A percentile compares a stretch with the other conserved stretches of the same genome.
Conservation (phyloP, 2,113 vertebrate species). For the Chiloscyllium plagiosum region DNA sequence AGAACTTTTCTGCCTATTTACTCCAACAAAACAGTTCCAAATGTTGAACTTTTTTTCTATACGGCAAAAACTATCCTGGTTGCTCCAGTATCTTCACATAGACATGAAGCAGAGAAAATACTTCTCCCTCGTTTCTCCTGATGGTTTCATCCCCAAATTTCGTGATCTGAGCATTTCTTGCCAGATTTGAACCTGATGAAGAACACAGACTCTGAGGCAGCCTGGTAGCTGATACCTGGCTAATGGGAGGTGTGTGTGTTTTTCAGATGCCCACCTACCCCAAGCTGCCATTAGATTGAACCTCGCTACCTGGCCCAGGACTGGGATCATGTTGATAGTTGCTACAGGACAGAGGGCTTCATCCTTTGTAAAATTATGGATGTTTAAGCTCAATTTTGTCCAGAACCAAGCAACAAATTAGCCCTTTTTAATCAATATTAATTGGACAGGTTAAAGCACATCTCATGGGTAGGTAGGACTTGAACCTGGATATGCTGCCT, state of each 20-base stretch:
- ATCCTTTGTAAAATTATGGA: neutral
- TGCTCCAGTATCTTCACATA: neutral
- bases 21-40: neutral
- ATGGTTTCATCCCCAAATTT: neutral
- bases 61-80: neutral
- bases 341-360: neutral
- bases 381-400: no score
- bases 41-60: neutral
- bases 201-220: neutral
- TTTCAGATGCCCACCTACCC: no score
- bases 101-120: neutral
- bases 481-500: no score
- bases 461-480: no score
- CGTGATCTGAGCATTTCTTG: neutral
- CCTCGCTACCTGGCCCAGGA: neutral
- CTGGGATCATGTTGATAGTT: neutral
- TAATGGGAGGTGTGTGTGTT: neutral
- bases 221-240: neutral
- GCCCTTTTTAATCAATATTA: no score
- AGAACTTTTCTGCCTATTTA: neutral
- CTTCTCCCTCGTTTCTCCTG: neutral
- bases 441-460: no score
- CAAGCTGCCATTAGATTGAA: neutral
- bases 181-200: neutral
- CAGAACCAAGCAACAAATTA: no score